Conservation (phyloP, 1,140 invertebrate genomes). For the Leucophenga varia region DNA sequence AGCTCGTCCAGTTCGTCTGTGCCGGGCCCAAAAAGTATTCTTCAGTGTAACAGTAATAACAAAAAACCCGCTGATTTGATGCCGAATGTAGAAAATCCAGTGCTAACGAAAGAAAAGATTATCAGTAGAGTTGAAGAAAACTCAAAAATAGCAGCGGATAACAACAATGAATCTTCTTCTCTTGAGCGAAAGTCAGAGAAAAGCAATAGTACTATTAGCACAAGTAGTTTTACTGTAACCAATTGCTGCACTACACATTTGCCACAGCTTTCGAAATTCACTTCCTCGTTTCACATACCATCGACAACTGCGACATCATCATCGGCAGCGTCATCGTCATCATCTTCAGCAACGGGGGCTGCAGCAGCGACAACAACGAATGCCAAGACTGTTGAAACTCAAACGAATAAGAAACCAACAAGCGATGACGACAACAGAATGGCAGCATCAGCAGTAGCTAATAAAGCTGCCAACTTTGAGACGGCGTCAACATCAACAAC, state of each 20-base stretch:
- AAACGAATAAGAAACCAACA: no score
- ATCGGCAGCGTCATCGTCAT: slow-evolving; percentile 6
- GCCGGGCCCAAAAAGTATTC: no score
- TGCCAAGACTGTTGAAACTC: no score
- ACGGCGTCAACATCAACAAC: slow-evolving; percentile 9
- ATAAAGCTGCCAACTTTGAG: slow-evolving; percentile 18
- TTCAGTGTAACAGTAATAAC: no score
- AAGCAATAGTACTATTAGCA: slow-evolving; percentile 50
- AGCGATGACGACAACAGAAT: slow-evolving; percentile 11
- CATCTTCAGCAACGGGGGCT: neutral
- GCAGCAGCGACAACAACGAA: slow-evolving; percentile 13
- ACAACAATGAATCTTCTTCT: slow-evolving; percentile 25
- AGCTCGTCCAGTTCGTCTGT: slow-evolving; percentile 27
- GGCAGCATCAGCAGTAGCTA: slow-evolving; percentile 12
- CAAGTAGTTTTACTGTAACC: slow-evolving; percentile 47
- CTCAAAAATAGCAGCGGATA: neutral
- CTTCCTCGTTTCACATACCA: slow-evolving; percentile 52
- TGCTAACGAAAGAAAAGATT: no score
- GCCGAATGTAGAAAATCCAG: no score
- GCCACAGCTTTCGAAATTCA: slow-evolving; percentile 50
- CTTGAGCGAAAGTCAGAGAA: slow-evolving; percentile 50
- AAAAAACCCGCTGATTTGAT: no score
- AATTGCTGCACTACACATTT: slow-evolving; percentile 50
- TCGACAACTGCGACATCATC: slow-evolving; percentile 17
- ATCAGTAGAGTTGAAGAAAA: no score